Evolutionary conservation across 2,113 vertebrate species (phyloP), one percentile per base, ranked within the genome.

Genomic region (Jaculus jaculus): DNA sequence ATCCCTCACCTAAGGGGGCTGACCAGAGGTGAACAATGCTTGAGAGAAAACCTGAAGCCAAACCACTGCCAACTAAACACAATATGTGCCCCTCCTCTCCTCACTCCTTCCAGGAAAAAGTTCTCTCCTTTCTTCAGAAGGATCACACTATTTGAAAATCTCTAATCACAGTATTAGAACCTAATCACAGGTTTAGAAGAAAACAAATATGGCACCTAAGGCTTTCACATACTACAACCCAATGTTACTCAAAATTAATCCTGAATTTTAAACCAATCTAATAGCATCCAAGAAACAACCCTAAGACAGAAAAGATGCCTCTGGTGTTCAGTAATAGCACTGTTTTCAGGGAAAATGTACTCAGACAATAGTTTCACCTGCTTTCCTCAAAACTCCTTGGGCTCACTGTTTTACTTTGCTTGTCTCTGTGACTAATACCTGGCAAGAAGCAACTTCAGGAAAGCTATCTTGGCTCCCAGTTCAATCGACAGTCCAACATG

Each of bases 211-310:
- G 66, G 30, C 51, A 79, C 11, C 84, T 78, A 68, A 92, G 37
- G 7, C 24, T 39, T 10, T 79, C 51, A 66, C 16, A 73, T 23
- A 92, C 21, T 79, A 26, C 71, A 65, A 84, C 17, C 30, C 37
- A 65, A 78, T 12, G 89, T 69, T 84, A 87, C 54, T 89, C 51
- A 79, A 87, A 94, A 82, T 80, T 58, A 83, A 90, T 61, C 51
- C 74, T 63, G 87, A 88, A 71, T 30, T 89, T 82, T 89, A 92
- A 86, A 78, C n/a, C 77, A 18, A 65, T 37, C 69, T 89, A 82
- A 72, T 7, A 92, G 65, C 21, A 60, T 18, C 18, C 10, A 79
- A 63, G 69, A 83, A 84, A 83, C 30, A 63, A 68, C 65, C 15
- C 23, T 84, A 30, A 37, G 30, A 81, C 30, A n/a, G 39, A 65